Base-by-base conservation (phyloP, 2,797 vertebrate genomes). In the Ceryle rudis region DNA sequence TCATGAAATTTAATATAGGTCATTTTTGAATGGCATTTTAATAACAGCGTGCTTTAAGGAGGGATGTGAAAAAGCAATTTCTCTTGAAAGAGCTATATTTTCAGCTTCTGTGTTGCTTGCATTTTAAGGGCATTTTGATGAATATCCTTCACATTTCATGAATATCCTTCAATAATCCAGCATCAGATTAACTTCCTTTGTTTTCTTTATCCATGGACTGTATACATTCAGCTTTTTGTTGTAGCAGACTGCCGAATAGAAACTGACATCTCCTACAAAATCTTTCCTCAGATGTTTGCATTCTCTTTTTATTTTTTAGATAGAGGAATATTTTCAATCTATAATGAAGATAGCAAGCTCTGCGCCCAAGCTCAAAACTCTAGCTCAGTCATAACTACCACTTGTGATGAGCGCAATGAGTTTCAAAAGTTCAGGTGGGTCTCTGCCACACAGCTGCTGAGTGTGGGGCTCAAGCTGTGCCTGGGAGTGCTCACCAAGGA, bases 401-500 rank as follows among this genome's bases (percentile, higher is more conserved):
- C 6, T 2, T 99, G 99, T 67, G 90, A 99, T 54, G 98, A 97
- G 4, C 95, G 86, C 1, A 97, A 94, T 1, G 97, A 98, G 20
- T 89, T 98, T 2, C 99, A 99, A 93, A 98, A 98, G 86, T 99
- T 99, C 93, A 98, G 98, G 35, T 99, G 99, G 99, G 98, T 98
- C 51, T 99, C 99, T 1, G 91, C 98, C 22, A 97, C 77, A 0
- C 99, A 98, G 41, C 9, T 99, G 80, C 98, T 99, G 96, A 99
- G 98, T 13, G 21, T 99, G 64, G 98, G 98, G 1, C 97, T 98
- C 39, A 99, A 99, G 86, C 96, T 99, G 29, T 99, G 99, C 85
- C 88, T 99, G 86, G 99, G 97, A 2, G 98, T 98, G 17, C 73
- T 98, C 5, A 94, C 97, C 26, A 97, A 98, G 84, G 97, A 94